Evolutionary conservation across 53 echinoderm and acorn worm species (phyloP).

Genomic region (Astropecten irregularis): DNA sequence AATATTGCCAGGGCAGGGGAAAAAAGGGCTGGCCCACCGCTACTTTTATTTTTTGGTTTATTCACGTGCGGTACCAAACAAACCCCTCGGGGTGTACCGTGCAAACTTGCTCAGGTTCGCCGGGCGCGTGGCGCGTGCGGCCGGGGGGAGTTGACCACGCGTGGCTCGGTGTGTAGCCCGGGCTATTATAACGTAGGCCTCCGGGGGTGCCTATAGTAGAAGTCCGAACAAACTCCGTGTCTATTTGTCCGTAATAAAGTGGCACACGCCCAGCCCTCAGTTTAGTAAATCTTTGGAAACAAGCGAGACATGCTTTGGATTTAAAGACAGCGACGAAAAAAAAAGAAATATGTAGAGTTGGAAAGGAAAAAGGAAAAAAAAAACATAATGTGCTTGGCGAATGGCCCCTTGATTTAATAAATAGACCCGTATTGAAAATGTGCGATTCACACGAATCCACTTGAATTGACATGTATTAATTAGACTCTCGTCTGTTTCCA

Average conservation of each 20-base stretch:
- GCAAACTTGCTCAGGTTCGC: slow-evolving; percentile 1
- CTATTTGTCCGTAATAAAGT: slow-evolving; percentile 15
- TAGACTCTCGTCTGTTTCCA: slow-evolving; percentile 18
- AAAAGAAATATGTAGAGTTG: not conserved
- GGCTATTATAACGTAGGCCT: not conserved
- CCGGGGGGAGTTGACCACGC: slow-evolving; percentile 10
- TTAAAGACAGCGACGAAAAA: not conserved
- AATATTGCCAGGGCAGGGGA: no score
- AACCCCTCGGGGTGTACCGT: not conserved
- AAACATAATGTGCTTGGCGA: not conserved
- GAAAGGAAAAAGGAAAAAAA: not conserved
- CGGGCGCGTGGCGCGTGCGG: slow-evolving; percentile 33
- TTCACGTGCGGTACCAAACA: slow-evolving; percentile 2
- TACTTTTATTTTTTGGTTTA: no score
- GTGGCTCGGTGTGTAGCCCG: not conserved
- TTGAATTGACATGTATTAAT: slow-evolving; percentile 26
- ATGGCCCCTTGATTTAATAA: not conserved
- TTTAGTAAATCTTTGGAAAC: slow-evolving; percentile 22
- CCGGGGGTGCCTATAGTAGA: not conserved
- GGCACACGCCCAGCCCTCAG: slow-evolving; percentile 8
- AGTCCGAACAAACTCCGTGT: not conserved
- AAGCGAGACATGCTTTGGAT: not conserved
- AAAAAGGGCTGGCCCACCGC: no score
- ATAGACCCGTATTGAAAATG: slow-evolving; percentile 33
- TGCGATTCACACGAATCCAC: slow-evolving; percentile 43